Evolutionary conservation across 2,113 vertebrate genomes (phyloP).

Genomic region (Heterotilapia buettikoferi): DNA sequence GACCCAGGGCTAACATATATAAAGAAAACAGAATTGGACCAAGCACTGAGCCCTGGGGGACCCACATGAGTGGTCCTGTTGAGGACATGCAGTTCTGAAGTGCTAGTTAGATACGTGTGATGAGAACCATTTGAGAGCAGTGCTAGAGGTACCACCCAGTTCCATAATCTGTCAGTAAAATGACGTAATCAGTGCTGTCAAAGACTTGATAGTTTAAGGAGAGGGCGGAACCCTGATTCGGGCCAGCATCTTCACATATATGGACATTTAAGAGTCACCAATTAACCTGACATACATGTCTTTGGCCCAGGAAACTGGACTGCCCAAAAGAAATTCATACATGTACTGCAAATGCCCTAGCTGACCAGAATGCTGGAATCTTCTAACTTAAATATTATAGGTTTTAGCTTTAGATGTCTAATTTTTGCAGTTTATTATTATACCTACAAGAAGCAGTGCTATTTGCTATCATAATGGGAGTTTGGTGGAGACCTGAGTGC

Average conservation of each 20-base stretch:
- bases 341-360: not conserved
- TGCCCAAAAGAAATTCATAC: not conserved
- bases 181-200: not conserved
- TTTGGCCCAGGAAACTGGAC: not conserved
- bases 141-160: not conserved
- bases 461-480: not conserved
- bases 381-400: not conserved
- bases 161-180: not conserved
- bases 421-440: not conserved
- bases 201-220: not conserved
- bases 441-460: not conserved
- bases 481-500: not conserved
- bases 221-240: not conserved
- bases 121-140: not conserved
- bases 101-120: not conserved
- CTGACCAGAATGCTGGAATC: not conserved
- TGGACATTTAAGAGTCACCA: not conserved
- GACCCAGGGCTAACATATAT: not conserved
- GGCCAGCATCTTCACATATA: not conserved
- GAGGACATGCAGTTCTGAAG: not conserved
- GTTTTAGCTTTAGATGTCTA: not conserved
- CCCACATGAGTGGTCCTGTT: rapidly evolving
- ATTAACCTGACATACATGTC: not conserved
- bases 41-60: not conserved
- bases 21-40: not conserved